These are phyloP conservation scores for Actinernus sp. DNA, from an alignment of 92 coral and sea anemone genomes.

Conservation along the genomic window DNA sequence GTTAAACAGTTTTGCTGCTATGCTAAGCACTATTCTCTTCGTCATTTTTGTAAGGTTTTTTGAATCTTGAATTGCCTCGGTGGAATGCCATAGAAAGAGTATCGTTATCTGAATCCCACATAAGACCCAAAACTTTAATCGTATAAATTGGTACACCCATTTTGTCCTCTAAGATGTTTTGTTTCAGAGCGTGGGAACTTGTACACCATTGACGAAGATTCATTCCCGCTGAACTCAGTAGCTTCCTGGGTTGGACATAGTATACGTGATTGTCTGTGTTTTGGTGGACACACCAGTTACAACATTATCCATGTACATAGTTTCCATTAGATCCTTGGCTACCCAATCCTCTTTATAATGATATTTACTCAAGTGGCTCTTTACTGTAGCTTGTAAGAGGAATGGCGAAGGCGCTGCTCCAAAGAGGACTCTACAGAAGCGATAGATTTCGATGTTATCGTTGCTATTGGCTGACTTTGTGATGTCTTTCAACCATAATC, in stretches of 20 bases:
- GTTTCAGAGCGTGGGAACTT: neutral
- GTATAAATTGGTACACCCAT: neutral
- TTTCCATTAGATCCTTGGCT: neutral
- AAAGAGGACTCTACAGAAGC: neutral
- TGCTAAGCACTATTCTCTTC: neutral
- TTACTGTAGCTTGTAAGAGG: neutral
- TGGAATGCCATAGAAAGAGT: neutral
- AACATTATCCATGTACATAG: neutral
- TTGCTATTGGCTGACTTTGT: neutral
- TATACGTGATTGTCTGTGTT: neutral
- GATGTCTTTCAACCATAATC: neutral
- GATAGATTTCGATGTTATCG: neutral
- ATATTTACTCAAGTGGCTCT: neutral
- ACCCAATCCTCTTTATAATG: neutral
- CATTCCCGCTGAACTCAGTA: conserved; percentile 5
- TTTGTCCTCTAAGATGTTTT: neutral
- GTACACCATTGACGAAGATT: neutral
- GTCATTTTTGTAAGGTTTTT: neutral
- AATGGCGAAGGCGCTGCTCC: neutral
- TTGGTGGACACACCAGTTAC: neutral
- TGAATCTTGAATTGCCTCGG: neutral
- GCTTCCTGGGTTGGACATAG: neutral
- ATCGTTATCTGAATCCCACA: neutral
- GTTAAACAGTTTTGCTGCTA: neutral
- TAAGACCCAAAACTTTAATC: neutral